Evolutionary conservation across 2,888 invertebrate genomes (phyloP), one percentile per base, ranked within the genome.

Genomic region (Drosophila bunnanda): DNA sequence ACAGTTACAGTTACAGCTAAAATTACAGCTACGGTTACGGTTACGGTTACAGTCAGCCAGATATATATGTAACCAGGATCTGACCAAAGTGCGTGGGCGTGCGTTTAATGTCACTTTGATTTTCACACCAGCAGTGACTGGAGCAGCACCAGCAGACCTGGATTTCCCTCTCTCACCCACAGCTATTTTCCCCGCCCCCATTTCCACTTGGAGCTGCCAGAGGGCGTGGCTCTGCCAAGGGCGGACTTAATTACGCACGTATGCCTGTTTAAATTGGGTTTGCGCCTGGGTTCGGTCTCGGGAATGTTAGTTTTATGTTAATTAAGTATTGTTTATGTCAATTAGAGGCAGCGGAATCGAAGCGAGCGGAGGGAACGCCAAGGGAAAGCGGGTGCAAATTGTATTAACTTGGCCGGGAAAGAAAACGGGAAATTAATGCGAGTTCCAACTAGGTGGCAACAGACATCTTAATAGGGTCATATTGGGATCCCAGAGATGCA

Each of bases 271-370:
- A 84, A 89, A 84, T 89, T 79, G 74, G 61, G 56, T 77, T 75
- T 68, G 60, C 50, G 15, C 46, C 46, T 69, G 39, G 28, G 6
- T 6, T 1, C 12, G 2, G 7, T 12, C 30, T 67, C 55, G 73
- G 71, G 75, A 79, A 88, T 89, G 86, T 89, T 89, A 89, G 89
- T 89, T 84, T 88, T 88, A 84, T 84, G 89, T 77, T 89, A 84
- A 84, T 84, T 84, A 84, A 79, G 78, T 62, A 75, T 88, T 88
- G 88, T 88, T 82, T 75, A 84, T 84, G 88, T 68, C 82, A 87
- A 89, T 82, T 89, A 89, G 67, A 69, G 28, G 38, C n/a, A 41
- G n/a, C 46, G 44, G 25, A 28, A 30, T 20, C 20, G 57, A 22
- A 44, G 62, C 10, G 12, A 46, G 38, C 17, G 9, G 12, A 4